phyloP scores from a whole-genome alignment of 2,113 vertebrate species.

The Scomber scombrus region DNA sequence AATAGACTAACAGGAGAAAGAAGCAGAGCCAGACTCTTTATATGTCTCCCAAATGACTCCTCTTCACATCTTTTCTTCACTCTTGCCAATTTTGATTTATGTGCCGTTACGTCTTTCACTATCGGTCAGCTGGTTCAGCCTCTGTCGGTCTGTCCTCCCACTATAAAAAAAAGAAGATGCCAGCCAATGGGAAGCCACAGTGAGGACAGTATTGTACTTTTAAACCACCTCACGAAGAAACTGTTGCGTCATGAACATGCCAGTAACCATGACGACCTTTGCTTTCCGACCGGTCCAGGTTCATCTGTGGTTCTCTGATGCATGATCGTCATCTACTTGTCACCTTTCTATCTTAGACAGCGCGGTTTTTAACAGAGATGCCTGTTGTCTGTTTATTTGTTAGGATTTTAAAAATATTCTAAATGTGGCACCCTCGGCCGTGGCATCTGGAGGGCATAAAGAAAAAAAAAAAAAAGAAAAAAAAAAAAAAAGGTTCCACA shows the following conservation, averaged over 20 bases:
- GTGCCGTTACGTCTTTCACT: not conserved
- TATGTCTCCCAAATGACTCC: constrained; percentile 3
- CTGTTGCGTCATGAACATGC: not conserved
- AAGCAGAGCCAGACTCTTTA: not conserved
- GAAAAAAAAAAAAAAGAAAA: no score
- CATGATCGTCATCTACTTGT: not conserved
- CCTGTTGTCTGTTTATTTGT: not conserved
- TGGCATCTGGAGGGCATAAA: constrained; percentile 44
- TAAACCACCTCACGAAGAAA: not conserved
- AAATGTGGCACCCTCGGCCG: not conserved
- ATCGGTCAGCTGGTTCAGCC: not conserved
- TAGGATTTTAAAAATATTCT: not conserved
- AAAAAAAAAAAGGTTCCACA: not conserved
- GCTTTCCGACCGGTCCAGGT: not conserved
- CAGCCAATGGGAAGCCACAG: not conserved
- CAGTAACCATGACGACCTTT: constrained; percentile 17
- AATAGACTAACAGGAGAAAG: constrained; percentile 20
- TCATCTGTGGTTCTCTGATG: not conserved
- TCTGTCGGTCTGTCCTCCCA: constrained; percentile 1
- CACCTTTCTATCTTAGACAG: not conserved
- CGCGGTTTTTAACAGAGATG: not conserved
- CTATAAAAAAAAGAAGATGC: constrained; percentile 1
- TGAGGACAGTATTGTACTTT: constrained; percentile 21
- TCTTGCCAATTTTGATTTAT: constrained; percentile 7
- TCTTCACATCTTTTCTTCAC: constrained; percentile 14